Evolutionary conservation across 1,140 invertebrate genomes (phyloP), one percentile per base, ranked within the genome.

Genomic region (Asbolus verrucosus): DNA sequence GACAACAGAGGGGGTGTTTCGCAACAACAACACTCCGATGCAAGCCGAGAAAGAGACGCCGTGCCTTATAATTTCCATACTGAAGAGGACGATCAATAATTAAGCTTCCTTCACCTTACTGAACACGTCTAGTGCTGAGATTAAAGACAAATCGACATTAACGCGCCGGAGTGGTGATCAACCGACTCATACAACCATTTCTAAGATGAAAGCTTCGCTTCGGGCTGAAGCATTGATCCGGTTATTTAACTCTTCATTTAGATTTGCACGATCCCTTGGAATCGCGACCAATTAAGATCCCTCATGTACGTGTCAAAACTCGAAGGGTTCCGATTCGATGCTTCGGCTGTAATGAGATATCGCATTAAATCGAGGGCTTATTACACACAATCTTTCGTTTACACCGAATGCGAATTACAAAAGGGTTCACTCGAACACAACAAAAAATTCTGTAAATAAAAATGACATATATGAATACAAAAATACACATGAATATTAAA

Each of bases 231-330:
- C 39, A 8, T 15, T 14, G 39, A 41, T 41, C 11, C 13, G 11
- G 39, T 41, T 16, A 18, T 46, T 46, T 46, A 46, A 46, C 41
- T 46, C 41, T 46, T 46, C 41, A 16, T n/a, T n/a, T n/a, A n/a
- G n/a, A n/a, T n/a, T n/a, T n/a, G n/a, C n/a, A n/a, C n/a, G n/a
- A n/a, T n/a, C n/a, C n/a, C 24, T 18, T 46, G 18, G 9, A 46
- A 3, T 6, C 14, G 9, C 41, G 16, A 46, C 19, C 41, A 46
- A 46, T 46, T 46, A 46, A 46, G 18, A 46, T 39, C 9, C 6
- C 11, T 14, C 41, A 46, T 6, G 41, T 19, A 46, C 41, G 41
- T 46, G 41, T n/a, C 18, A 8, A 6, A 46, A 46, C 19, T 46
- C 19, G 4, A 46, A 46, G 19, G n/a, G n/a, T 18, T 6, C 41